Evolutionary conservation across 2,888 invertebrate species (phyloP), one percentile per base, ranked within the genome.

Genomic region (Miltochrista miniata): DNA sequence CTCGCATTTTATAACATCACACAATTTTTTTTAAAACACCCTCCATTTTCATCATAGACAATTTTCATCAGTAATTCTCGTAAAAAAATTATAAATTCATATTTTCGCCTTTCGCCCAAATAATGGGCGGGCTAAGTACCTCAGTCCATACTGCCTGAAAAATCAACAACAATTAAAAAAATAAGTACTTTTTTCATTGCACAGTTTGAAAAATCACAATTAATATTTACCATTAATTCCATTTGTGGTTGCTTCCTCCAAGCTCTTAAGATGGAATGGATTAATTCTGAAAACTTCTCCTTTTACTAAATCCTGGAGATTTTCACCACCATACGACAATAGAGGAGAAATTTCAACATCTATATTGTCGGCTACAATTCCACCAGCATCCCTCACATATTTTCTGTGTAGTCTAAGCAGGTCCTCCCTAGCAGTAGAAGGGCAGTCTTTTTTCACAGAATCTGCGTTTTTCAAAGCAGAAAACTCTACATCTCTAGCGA

Each of bases 381-480:
- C 98, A 1, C 98, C 98, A 0, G 98, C 97, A 51, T 94, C 92
- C 65, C 95, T 90, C 4, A 99, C 93, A 79, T 96, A 98, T 59
- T 94, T 94, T 65, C 94, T 94, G 76, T 98, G 98, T 18, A 98
- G 91, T 33, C 92, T 87, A 59, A 96, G 93, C 9, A 99, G 85
- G 73, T 97, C 97, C 31, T 94, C 93, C 45, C 95, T 92, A 1
- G 98, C 96, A 0, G 99, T 98, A 0, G 95, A 94, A 0, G 99
- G 97, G 51, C 98, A 98, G 85, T 99, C 99, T 76, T 97, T 96
- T 35, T 96, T 96, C 0, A 94, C 96, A 0, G 94, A 92, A 79
- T 99, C 97, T 0, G 96, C 93, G 85, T 99, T 99, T 80, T 99
- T 99, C 61, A 99, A 86, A 0, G 99, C 98, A 68, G 99, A 98